A percentile compares a stretch with the other conserved stretches of the same genome.
Evolutionary conservation across 1,140 invertebrate genomes (phyloP).

Genomic region (Panagrolaimus sp.): DNA sequence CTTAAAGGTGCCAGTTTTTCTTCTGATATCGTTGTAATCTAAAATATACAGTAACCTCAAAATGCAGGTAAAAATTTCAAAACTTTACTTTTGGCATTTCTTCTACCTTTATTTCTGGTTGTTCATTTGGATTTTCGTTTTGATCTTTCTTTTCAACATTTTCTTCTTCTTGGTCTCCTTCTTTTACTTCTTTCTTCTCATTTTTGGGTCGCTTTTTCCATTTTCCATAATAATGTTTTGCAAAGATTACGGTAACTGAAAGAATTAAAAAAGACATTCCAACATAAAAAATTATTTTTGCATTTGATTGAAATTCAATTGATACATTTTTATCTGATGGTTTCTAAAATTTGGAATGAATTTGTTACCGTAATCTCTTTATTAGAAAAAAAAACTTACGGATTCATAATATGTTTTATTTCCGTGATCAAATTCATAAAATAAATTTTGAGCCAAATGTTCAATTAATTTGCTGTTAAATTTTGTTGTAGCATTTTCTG

Average conservation of each 20-base stretch:
- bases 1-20: no score
- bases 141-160: no score
- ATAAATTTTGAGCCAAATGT: constrained; percentile 11
- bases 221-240: background rate
- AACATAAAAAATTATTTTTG: constrained; percentile 1
- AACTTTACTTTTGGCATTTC: no score
- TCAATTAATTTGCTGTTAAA: constrained; percentile 4
- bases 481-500: background rate
- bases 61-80: no score
- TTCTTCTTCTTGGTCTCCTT: no score
- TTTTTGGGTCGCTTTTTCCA: background rate
- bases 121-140: no score
- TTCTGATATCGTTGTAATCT: no score
- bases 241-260: background rate
- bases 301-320: background rate
- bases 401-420: constrained; percentile 9
- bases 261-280: constrained; percentile 2
- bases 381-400: background rate
- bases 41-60: no score
- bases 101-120: no score
- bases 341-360: background rate
- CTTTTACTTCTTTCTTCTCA: no score
- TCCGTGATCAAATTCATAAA: constrained; percentile 8
- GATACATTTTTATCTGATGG: constrained; percentile 3
- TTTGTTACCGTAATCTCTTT: background rate